These are phyloP conservation scores for Orbicella faveolata DNA, from an alignment of 64 coral and sea anemone genomes.

Conservation along the genomic window DNA sequence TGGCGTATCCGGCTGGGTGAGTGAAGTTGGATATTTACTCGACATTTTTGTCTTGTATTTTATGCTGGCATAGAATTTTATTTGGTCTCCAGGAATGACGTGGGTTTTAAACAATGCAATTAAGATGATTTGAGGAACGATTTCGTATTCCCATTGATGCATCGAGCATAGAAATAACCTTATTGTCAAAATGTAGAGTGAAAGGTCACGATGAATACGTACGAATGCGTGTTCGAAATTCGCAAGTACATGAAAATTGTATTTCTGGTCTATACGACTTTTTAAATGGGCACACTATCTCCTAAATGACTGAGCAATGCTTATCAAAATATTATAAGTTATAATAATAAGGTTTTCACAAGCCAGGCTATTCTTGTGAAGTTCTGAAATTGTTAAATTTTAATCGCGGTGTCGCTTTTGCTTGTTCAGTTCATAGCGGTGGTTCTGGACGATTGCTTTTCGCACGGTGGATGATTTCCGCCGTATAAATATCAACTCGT, in stretches of 20 bases:
- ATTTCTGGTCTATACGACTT: too few relatives aligned
- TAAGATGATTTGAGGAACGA: neutral
- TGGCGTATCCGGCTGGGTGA: constrained; percentile 96
- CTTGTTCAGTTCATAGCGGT: neutral
- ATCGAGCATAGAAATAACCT: neutral
- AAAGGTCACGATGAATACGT: neutral
- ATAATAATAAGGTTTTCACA: neutral
- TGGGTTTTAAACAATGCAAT: neutral
- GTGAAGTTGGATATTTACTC: neutral
- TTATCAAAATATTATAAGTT: neutral
- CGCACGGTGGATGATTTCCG: neutral
- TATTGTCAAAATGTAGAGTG: neutral
- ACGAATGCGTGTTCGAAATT: neutral
- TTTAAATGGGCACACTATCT: too few relatives aligned
- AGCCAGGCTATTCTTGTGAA: neutral
- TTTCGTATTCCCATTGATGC: neutral
- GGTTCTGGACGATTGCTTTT: neutral
- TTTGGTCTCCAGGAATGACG: neutral
- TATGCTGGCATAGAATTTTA: neutral
- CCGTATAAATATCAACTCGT: neutral
- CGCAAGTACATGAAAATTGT: too few relatives aligned
- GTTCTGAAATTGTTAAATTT: constrained; percentile 11
- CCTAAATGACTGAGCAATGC: neutral
- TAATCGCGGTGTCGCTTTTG: neutral
- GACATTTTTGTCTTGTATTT: neutral